Conservation (phyloP, 2,888 invertebrate genomes). For the Pseudococcus viburni region DNA sequence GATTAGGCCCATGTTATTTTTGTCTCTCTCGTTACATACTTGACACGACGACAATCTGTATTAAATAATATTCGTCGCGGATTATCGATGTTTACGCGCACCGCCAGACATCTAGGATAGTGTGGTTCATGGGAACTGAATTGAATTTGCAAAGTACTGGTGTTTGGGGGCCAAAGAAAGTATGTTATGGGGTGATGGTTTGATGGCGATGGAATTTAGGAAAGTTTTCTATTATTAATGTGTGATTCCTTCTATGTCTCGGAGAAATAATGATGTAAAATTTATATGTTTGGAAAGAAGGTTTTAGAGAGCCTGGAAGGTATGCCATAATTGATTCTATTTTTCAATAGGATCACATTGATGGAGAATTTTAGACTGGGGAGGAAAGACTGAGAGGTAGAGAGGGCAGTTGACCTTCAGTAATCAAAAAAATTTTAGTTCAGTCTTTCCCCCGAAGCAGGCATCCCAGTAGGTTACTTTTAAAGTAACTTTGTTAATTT, state of each 20-base stretch:
- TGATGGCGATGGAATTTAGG: background rate
- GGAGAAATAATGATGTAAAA: background rate
- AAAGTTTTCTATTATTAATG: background rate
- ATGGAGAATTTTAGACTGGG: too few species aligned
- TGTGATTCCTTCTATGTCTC: background rate
- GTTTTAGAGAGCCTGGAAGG: too few species aligned
- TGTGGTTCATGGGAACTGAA: conserved; percentile 38
- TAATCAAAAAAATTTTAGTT: too few species aligned
- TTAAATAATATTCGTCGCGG: conserved; percentile 65
- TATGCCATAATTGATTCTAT: too few species aligned
- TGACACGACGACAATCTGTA: conserved; percentile 16
- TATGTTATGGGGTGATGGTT: background rate
- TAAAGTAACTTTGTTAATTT: too few species aligned
- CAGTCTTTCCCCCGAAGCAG: too few species aligned
- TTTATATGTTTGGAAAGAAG: too few species aligned
- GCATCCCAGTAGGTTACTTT: too few species aligned
- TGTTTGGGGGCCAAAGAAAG: background rate
- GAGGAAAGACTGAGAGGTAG: too few species aligned
- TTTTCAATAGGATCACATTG: too few species aligned
- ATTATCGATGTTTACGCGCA: conserved; percentile 59
- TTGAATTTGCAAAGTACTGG: background rate
- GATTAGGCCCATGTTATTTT: conserved; percentile 43
- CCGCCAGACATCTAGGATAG: conserved; percentile 61
- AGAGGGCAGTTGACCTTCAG: too few species aligned
- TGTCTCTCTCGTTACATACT: background rate